phyloP scores from a whole-genome alignment of 2,888 invertebrate genomes.

The Diarsia mendica region DNA sequence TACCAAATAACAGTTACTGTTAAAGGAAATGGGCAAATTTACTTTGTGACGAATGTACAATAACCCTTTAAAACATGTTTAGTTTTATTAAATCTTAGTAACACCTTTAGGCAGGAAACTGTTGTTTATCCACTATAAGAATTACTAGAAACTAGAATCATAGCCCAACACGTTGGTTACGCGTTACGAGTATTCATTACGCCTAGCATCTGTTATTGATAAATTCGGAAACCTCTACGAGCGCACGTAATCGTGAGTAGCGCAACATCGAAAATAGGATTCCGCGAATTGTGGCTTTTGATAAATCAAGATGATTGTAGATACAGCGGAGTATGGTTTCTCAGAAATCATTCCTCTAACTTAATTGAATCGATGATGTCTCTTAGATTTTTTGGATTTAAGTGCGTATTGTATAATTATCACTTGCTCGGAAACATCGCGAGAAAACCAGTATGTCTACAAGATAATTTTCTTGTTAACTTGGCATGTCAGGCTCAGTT shows the following conservation, averaged over 20 bases:
- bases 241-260: slow-evolving; percentile 30
- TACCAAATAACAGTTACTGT: too few species aligned
- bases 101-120: background rate
- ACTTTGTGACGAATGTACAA: too few species aligned
- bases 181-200: slow-evolving; percentile 38
- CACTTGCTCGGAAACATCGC: too few species aligned
- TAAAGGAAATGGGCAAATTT: too few species aligned
- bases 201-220: slow-evolving; percentile 53
- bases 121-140: slow-evolving; percentile 16
- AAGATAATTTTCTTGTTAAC: too few species aligned
- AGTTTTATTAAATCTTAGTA: too few species aligned
- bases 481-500: too few species aligned
- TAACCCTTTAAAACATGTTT: too few species aligned
- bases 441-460: too few species aligned
- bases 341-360: background rate
- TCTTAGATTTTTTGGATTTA: too few species aligned
- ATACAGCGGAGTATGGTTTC: background rate
- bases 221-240: slow-evolving; percentile 48
- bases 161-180: background rate
- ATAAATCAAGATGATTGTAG: slow-evolving; percentile 23
- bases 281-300: slow-evolving; percentile 30
- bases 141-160: background rate
- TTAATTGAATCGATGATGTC: too few species aligned
- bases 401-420: too few species aligned
- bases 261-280: slow-evolving; percentile 43